These are phyloP conservation scores for Labeo rohita DNA, from an alignment of 2,113 vertebrate species.

Conservation along the genomic window DNA sequence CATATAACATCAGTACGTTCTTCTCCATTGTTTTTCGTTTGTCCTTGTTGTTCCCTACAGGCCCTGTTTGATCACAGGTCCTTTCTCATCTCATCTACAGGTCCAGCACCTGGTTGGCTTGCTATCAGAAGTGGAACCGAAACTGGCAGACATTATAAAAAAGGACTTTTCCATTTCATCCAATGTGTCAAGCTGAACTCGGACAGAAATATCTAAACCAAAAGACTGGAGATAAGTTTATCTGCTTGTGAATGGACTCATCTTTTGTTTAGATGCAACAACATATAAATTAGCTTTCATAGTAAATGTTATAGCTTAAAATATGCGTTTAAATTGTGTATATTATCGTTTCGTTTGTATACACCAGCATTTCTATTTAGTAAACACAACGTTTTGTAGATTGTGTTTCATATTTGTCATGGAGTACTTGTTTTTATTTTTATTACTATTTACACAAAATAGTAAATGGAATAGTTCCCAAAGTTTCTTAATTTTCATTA, in stretches of 20 bases:
- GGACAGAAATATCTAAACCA: background rate
- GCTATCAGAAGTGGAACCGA: slow-evolving; percentile 81
- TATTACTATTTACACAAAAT: no score
- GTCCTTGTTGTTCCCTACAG: background rate
- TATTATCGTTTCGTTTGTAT: background rate
- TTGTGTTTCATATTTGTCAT: background rate
- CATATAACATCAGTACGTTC: slow-evolving; percentile 83
- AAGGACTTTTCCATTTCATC: slow-evolving; percentile 77
- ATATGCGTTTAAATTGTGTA: background rate
- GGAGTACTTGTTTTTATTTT: background rate
- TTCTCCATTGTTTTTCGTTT: background rate
- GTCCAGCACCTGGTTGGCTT: slow-evolving; percentile 82
- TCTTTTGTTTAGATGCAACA: background rate
- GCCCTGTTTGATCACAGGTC: background rate
- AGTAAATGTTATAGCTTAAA: background rate
- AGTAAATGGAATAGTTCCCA: no score
- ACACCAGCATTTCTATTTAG: background rate
- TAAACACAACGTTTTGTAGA: slow-evolving; percentile 11
- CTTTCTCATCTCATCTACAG: slow-evolving; percentile 66
- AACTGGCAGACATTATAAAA: slow-evolving; percentile 79
- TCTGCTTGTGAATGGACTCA: background rate
- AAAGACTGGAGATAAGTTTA: background rate
- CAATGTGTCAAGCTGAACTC: background rate
- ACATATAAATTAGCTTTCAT: background rate
- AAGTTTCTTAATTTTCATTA: no score